Evolutionary conservation across 2,888 invertebrate species (phyloP), one percentile per base, ranked within the genome.

Genomic region (Drosophila neonasuta): DNA sequence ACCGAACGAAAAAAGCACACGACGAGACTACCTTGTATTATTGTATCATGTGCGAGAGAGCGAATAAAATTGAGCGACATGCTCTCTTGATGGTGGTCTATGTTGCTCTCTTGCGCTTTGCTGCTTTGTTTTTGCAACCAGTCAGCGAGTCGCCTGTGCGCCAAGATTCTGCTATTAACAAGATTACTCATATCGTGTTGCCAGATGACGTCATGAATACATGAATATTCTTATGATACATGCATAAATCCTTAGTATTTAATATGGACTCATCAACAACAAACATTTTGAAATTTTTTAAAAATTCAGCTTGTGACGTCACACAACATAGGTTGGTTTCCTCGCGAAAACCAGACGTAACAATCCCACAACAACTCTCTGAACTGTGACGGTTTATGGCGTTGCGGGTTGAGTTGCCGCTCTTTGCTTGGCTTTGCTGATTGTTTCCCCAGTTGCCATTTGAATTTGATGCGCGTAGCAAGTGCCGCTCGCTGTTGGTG

Each of bases 391-490:
- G 50, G 34, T 45, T 45, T 45, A 34, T 72, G 39, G 41, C 17
- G 30, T 60, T 60, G 54, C 39, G 42, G 46, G 46, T 60, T 60
- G 45, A 49, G 55, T 51, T 60, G 70, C 54, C 49, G 54, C 74
- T 74, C 62, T 74, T 55, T 36, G 36, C 36, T 36, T n/a, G 66
- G 59, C 44, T 36, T n/a, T 71, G 62, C 44, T 60, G 57, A 50
- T 64, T 80, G 58, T 20, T 66, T 63, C 70, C 87, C 66, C 87
- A 85, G 74, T 81, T 85, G 74, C 59, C 50, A 45, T 81, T 81
- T 85, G 67, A 68, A 60, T 68, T 77, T 71, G 62, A 50, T 76
- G 80, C 74, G 83, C 59, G 77, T 65, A 79, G 85, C 87, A 81
- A 77, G 80, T 78, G 75, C 48, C 50, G 62, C 52, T 44, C 41